Evolutionary conservation across 2,888 invertebrate genomes (phyloP).

Genomic region (Andrena flavipes): DNA sequence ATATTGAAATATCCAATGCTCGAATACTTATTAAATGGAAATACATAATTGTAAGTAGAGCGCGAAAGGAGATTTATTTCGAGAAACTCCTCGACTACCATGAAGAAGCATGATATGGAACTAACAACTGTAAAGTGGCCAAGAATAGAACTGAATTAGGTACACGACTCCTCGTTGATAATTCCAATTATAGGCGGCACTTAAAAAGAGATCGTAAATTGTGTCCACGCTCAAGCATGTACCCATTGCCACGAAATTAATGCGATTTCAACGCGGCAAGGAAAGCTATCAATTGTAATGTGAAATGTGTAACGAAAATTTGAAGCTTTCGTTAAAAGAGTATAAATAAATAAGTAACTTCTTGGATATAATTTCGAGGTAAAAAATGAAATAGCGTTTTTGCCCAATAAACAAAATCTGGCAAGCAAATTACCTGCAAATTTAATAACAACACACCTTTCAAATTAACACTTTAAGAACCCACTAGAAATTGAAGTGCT

Average conservation of each 20-base stretch:
- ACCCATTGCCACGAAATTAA: constrained; percentile 17
- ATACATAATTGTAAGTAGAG: neutral
- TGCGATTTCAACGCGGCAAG: neutral
- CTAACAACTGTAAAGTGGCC: constrained; percentile 29
- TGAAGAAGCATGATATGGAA: constrained; percentile 25
- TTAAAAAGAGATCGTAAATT: constrained; percentile 23
- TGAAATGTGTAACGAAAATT: too few species aligned
- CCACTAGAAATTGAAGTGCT: neutral
- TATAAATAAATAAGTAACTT: too few species aligned
- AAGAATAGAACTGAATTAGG: constrained; percentile 42
- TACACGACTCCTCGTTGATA: constrained; percentile 29
- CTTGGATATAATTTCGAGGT: too few species aligned
- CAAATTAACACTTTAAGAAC: too few species aligned
- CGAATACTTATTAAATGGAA: neutral
- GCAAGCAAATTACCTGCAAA: too few species aligned
- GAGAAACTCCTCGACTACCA: constrained; percentile 1
- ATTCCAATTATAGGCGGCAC: constrained; percentile 37
- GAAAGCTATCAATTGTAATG: neutral
- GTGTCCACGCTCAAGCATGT: neutral
- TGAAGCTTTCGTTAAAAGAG: too few species aligned
- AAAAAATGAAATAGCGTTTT: too few species aligned
- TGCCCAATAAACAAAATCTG: too few species aligned
- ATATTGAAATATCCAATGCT: neutral
- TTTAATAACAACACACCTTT: too few species aligned
- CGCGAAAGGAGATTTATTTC: constrained; percentile 17